phyloP scores from a whole-genome alignment of 2,888 invertebrate species.

The Luffia ferchaultella region DNA sequence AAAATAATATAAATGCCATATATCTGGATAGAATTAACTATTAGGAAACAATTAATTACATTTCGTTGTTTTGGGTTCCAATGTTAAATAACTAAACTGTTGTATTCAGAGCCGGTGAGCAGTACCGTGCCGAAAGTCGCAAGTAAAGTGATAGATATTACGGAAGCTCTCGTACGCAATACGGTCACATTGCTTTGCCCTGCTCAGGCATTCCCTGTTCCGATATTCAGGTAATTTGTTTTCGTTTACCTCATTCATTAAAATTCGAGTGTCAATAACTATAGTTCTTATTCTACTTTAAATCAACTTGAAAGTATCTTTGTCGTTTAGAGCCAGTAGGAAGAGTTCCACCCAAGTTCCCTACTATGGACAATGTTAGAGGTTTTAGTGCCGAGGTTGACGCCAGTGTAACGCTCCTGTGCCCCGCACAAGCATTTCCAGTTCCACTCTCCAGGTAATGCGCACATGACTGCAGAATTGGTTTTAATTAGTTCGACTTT shows the following conservation, averaged over 20 bases:
- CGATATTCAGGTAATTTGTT: constrained; percentile 69
- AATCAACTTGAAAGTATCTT: constrained; percentile 9
- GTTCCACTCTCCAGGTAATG: constrained; percentile 70
- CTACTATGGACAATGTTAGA: constrained; percentile 72
- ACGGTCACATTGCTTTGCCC: constrained; percentile 66
- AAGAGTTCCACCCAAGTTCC: constrained; percentile 74
- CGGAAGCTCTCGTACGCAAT: constrained; percentile 35
- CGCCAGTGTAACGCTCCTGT: constrained; percentile 69
- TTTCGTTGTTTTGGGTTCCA: too few relatives aligned
- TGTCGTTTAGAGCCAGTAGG: constrained; percentile 64
- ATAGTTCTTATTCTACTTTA: too few relatives aligned
- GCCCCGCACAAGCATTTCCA: constrained; percentile 76
- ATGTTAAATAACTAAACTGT: too few relatives aligned
- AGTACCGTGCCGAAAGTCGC: constrained; percentile 74
- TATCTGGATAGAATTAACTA: too few relatives aligned
- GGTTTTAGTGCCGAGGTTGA: constrained; percentile 55
- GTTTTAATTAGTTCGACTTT: constrained; percentile 15
- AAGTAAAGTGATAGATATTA: constrained; percentile 58
- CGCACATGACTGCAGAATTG: neutral
- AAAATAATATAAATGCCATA: neutral
- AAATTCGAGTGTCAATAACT: too few relatives aligned
- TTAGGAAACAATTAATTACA: too few relatives aligned
- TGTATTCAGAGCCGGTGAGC: constrained; percentile 70
- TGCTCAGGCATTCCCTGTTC: constrained; percentile 73
- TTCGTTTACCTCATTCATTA: too few relatives aligned